Evolutionary conservation across 35 echinoderm and acorn worm genomes (phyloP), one percentile per base, ranked within the genome.

Genomic region (Lytechinus variegatus): DNA sequence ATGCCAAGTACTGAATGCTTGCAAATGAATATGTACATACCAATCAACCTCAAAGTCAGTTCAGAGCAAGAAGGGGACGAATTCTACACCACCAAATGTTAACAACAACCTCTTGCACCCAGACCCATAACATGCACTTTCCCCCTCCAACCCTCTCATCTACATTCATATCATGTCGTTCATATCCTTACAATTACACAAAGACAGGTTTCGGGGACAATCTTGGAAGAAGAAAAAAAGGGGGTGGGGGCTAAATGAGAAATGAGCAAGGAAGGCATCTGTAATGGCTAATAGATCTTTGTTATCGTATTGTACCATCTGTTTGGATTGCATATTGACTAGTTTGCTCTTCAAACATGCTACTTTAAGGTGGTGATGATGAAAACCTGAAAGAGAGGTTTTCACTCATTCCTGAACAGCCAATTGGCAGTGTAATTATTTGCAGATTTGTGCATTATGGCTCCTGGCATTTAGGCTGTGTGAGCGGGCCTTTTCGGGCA

Each of bases 291-390:
- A 52, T 90, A 44, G 52, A 54, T 9, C 88, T 79, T 79, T 79
- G 66, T 79, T 79, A 79, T 79, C 66, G 66, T 16, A 90, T 90
- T 90, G 88, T 90, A 52, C 28, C 29, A 16, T 54, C 88, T 90
- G 8, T 90, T 90, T 90, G 88, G 88, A 52, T 90, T 44, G 88
- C 88, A 28, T 52, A 90, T 90, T 90, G 88, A 44, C 28, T 4
- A 90, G 88, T 90, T 90, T 90, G 88, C 88, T 90, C 27, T 12
- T 90, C 88, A 44, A 90, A 90, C 88, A 90, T 12, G 52, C 27
- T 21, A 44, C 88, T 54, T 90, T 90, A 52, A 79, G 66, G 66
- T 79, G 66, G 16, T 79, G 66, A 16, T 79, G 66, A 79, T 79
- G 66, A 79, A 79, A 7, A 24, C 66, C 61, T 79, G 16, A 24